Base-by-base conservation (phyloP, 2,797 vertebrate genomes). In the Platalea minor region DNA sequence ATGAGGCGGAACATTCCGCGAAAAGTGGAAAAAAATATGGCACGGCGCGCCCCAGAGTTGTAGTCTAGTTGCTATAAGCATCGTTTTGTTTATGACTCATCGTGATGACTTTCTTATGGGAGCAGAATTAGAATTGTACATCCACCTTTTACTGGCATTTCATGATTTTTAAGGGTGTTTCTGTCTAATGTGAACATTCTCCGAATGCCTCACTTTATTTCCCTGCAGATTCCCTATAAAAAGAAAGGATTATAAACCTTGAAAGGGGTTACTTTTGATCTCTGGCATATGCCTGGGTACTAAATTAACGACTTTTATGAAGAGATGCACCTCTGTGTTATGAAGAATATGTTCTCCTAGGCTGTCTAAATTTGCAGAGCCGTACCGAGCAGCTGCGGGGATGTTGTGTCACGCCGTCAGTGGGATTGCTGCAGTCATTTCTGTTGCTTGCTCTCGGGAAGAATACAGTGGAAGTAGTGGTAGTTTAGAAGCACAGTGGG, bases 1-100 rank as follows among this genome's bases (percentile, higher is more conserved):
- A 93, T 96, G 93, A 96, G 76, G 65, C 4, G 0, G 89, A 95
- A 92, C 64, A n/a, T 96, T 95, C 82, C 61, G 72, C 85, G 89
- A 75, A 61, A 94, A 93, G 57, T 69, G 84, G 41, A 72, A 90
- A 90, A 92, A 88, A 93, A 87, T 50, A 35, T 21, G 21, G 64
- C 33, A 31, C 56, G 60, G 23, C 60, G 43, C 78, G 89, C 68
- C 78, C 80, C 89, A 21, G 72, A 89, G 69, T 95, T 91, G 92
- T 89, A 95, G 77, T 77, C 69, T 79, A 7, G 61, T 91, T 94
- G 89, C 82, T 95, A 60, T 89, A 94, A 69, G 87, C 87, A 88
- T 96, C 28, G 17, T 91, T 97, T 93, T 88, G 68, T 89, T 94
- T 89, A 77, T 96, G 96, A 96, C 73, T 96, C 94, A 95, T 85